Evolutionary conservation across 92 coral and sea anemone genomes (phyloP).

Genomic region (Zoanthus sansibaricus): DNA sequence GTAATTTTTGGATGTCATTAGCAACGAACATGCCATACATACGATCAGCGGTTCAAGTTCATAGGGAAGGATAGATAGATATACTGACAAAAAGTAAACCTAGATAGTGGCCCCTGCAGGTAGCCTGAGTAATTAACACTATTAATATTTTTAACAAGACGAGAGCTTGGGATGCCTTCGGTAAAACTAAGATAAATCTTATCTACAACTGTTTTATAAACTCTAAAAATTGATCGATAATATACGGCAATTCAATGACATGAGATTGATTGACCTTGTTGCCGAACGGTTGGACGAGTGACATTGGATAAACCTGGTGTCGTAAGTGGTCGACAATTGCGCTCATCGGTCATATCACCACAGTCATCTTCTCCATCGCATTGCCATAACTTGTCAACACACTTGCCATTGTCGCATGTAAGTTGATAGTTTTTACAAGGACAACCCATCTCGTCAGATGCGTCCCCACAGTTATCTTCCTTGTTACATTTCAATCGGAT

Average conservation of each 20-base stretch:
- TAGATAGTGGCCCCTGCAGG: too few relatives aligned
- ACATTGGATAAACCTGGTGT: not conserved
- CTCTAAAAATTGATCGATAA: too few relatives aligned
- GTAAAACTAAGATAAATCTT: too few relatives aligned
- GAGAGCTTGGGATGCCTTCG: too few relatives aligned
- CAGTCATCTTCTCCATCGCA: conserved; percentile 94
- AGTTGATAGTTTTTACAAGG: conserved; percentile 73
- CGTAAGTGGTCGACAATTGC: conserved; percentile 61
- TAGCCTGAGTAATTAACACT: too few relatives aligned
- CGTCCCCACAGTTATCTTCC: conserved; percentile 86
- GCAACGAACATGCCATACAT: too few relatives aligned
- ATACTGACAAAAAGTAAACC: too few relatives aligned
- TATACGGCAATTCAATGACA: not conserved
- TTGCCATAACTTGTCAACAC: conserved; percentile 65
- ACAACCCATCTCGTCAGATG: conserved; percentile 86
- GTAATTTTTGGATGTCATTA: too few relatives aligned
- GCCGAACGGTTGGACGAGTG: conserved; percentile 4
- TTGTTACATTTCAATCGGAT: conserved; percentile 71
- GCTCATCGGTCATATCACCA: conserved; percentile 86
- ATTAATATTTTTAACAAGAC: too few relatives aligned
- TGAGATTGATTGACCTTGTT: conserved; percentile 8
- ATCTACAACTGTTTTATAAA: too few relatives aligned
- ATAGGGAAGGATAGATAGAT: too few relatives aligned
- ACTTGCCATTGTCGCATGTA: conserved; percentile 80
- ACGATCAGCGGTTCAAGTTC: too few relatives aligned